A percentile compares a stretch with the other conserved stretches of the same genome.
Evolutionary conservation across 2,797 vertebrate species (phyloP).

Genomic region (Alouatta caraya): DNA sequence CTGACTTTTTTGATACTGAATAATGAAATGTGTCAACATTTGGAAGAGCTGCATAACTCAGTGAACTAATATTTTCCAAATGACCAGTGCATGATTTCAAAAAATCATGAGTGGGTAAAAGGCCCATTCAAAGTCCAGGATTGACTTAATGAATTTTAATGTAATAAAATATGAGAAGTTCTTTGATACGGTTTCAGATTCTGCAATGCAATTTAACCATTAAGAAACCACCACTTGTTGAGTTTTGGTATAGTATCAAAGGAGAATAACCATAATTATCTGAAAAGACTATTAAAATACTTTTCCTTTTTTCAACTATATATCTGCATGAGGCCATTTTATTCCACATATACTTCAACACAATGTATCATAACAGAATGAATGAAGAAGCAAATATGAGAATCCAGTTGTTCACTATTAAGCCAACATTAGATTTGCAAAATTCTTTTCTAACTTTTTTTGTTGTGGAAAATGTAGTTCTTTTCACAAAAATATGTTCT

Average conservation of each 20-base stretch:
- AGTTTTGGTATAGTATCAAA: slow-evolving; percentile 48
- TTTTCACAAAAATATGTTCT: neutral
- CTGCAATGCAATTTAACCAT: neutral
- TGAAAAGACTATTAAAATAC: neutral
- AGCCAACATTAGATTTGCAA: neutral
- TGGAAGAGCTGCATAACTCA: neutral
- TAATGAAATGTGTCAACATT: neutral
- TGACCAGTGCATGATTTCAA: neutral
- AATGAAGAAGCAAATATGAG: neutral
- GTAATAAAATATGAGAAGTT: neutral
- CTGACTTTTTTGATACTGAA: neutral
- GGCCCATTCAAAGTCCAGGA: neutral
- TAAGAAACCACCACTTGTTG: slow-evolving; percentile 16
- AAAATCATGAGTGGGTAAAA: neutral
- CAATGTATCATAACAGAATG: neutral
- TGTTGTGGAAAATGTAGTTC: neutral
- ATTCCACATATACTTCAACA: neutral
- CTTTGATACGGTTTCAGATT: neutral
- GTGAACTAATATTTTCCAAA: neutral
- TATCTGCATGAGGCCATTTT: neutral
- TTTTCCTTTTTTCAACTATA: neutral
- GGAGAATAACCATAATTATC: neutral
- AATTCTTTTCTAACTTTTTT: neutral
- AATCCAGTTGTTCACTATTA: neutral
- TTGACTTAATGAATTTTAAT: neutral